Evolutionary conservation across 2,888 invertebrate genomes (phyloP), one percentile per base, ranked within the genome.

Genomic region (Trachelus tabidus): DNA sequence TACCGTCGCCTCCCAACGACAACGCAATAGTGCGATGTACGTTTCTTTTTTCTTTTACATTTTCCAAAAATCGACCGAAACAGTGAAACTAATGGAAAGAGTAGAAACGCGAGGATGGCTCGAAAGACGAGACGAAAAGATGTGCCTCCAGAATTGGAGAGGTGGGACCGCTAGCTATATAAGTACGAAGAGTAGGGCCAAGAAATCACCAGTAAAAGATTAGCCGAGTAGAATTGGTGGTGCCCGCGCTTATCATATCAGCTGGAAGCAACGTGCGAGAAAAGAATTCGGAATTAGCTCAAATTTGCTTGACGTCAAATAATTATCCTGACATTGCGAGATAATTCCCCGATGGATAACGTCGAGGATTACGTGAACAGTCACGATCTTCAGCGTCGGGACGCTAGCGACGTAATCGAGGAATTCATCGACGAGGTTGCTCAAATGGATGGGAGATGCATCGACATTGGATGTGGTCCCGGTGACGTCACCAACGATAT

Each of bases 391-490:
- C 97, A 97, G 89, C 94, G 94, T 81, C 93, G 94, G 34, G 95
- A 95, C 87, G 94, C 95, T 12, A 88, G 92, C 1, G 93, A 94
- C 80, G 93, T 95, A 15, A 89, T 96, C 75, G 93, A 95, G 68
- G 94, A 95, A 86, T 96, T 94, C 88, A 85, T 86, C n/a, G 87
- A 89, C 73, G 91, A 91, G 82, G 89, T 90, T 37, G 85, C 83
- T 1, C 83, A 85, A 73, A 91, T 91, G 90, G 79, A 81, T 37
- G 91, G 91, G 11, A 86, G 80, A 69, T 91, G 92, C 75, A 85
- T 93, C 71, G 97, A 97, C 85, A 93, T 96, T 69, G 97, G 97
- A 0, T 95, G 95, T 81, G 97, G 96, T 0, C 95, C 95, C 68
- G 96, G 96, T 0, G 94, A 94, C 85, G 95, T 96, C 15, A 94